These are phyloP conservation scores for Chironex yamaguchii DNA, from an alignment of 30 jellyfish, hydroid and myxozoan species.

Conservation along the genomic window DNA sequence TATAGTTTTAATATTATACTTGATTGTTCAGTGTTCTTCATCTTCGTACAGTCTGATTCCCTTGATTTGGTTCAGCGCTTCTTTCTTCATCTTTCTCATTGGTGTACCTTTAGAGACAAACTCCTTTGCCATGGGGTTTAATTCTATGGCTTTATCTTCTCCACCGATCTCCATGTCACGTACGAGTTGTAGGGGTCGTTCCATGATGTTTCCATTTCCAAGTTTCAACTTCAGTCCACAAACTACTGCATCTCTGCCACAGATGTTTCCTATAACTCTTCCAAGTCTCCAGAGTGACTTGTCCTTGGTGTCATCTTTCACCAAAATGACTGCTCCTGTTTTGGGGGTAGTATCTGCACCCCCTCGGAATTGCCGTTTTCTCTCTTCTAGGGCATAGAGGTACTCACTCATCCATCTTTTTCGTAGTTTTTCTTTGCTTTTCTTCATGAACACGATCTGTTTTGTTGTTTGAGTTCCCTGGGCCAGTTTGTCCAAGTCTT, in stretches of 20 bases:
- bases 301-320: slow-evolving; percentile 50
- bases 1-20: slow-evolving; percentile 6
- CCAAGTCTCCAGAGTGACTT: slow-evolving; percentile 58
- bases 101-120: slow-evolving; percentile 10
- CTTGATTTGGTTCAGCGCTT: slow-evolving; percentile 37
- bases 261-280: slow-evolving; percentile 32
- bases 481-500: slow-evolving; percentile 13
- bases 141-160: slow-evolving; percentile 37
- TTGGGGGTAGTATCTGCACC: neutral
- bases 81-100: slow-evolving; percentile 7
- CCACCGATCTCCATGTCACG: slow-evolving; percentile 77
- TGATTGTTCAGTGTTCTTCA: slow-evolving; percentile 21
- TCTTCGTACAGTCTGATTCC: slow-evolving; percentile 31
- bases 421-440: slow-evolving; percentile 30
- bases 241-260: slow-evolving; percentile 57
- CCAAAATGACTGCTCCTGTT: slow-evolving; percentile 33
- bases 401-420: slow-evolving; percentile 57
- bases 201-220: slow-evolving; percentile 69
- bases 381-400: slow-evolving; percentile 63
- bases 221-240: slow-evolving; percentile 66
- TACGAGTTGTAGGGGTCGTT: slow-evolving; percentile 73
- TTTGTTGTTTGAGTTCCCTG: neutral
- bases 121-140: slow-evolving; percentile 58
- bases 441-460: neutral
- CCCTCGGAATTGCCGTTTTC: neutral